Evolutionary conservation across 2,113 vertebrate genomes (phyloP), one percentile per base, ranked within the genome.

Genomic region (Gambusia holbrooki): DNA sequence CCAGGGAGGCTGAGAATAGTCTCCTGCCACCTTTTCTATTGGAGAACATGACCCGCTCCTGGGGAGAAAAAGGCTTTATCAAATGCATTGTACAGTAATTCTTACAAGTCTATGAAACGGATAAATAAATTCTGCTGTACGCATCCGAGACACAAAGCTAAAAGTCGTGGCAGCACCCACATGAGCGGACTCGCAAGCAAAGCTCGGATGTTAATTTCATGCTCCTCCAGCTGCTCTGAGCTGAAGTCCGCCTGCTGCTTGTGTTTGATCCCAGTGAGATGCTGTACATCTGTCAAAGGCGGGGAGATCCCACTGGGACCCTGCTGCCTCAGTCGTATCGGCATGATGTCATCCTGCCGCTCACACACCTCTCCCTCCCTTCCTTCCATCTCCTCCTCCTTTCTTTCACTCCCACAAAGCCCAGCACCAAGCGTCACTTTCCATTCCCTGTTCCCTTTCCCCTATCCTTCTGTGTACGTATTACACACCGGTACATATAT

Each of bases 211-310:
- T 76, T 87, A 79, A 90, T 89, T 80, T 68, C 76, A 84, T 73
- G 80, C 84, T 86, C 79, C 51, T 80, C 77, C 85, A 87, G 86
- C 87, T 80, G 89, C 85, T 87, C 37, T 0, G 37, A 86, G 84
- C 80, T 73, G 69, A 77, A 74, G 78, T 80, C 77, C 82, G 85
- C 88, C 85, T 77, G 89, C 84, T 75, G 87, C 45, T 82, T 77
- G 74, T 45, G 80, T 92, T 92, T 90, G 90, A 92, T 92, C 85
- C 80, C 82, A 72, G 79, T 30, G 86, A 85, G 88, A 85, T 85
- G 74, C 82, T 62, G 25, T 85, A 82, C 88, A 83, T 87, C 88
- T 88, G 85, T 87, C 86, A 82, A 77, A 79, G 83, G 73, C 63
- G 69, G 75, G 82, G 81, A 62, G 79, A 85, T 89, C 89, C 91